phyloP scores from a whole-genome alignment of 30 jellyfish, hydroid and myxozoan species.

The Chironex yamaguchii region DNA sequence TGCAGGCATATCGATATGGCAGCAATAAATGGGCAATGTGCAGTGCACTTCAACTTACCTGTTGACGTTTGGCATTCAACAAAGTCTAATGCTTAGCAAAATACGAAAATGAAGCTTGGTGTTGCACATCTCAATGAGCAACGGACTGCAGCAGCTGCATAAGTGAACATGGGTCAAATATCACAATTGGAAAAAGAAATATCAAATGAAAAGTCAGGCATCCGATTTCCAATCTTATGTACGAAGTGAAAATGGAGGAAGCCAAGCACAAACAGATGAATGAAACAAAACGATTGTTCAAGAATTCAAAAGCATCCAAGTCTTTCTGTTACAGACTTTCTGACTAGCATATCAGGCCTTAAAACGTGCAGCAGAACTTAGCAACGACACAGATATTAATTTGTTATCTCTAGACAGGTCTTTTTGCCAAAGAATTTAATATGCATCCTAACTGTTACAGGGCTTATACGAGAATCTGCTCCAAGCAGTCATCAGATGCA shows the following conservation, averaged over 20 bases:
- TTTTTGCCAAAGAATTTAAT: conserved; percentile 25
- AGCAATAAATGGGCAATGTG: background rate
- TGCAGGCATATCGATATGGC: background rate
- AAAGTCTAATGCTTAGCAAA: background rate
- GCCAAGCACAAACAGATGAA: conserved; percentile 28
- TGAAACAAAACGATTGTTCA: too few relatives aligned
- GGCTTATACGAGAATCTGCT: conserved; percentile 3
- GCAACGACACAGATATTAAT: conserved; percentile 12
- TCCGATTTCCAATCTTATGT: conserved; percentile 33
- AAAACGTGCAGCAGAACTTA: conserved; percentile 29
- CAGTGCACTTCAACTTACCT: background rate
- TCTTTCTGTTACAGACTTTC: conserved; percentile 33
- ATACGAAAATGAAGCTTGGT: conserved; percentile 27
- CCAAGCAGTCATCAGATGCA: conserved; percentile 27
- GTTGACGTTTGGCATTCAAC: background rate
- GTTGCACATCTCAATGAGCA: conserved; percentile 9
- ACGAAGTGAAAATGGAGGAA: conserved; percentile 31
- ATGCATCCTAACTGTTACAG: conserved; percentile 16
- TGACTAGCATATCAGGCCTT: conserved; percentile 13
- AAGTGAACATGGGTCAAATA: background rate
- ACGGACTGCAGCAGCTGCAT: conserved; percentile 16
- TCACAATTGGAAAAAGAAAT: conserved; percentile 35
- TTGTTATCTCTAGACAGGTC: conserved; percentile 34
- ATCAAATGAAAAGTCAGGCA: conserved; percentile 28
- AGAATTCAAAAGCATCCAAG: conserved; percentile 5